Conservation (phyloP, 2,113 vertebrate species). For the Anser cygnoides region DNA sequence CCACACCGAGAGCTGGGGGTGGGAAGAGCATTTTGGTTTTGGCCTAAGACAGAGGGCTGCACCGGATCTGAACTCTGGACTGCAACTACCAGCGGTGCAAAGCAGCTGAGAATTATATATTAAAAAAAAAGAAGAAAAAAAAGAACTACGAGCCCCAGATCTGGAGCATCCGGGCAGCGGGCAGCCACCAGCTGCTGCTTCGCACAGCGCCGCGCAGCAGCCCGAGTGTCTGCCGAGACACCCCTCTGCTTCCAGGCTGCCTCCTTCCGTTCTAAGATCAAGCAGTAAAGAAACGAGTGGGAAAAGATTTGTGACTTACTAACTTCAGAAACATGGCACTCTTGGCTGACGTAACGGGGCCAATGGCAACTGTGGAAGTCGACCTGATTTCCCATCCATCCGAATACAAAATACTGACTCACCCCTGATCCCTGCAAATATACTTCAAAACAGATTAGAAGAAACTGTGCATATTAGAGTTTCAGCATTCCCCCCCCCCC, state of each 20-base stretch:
- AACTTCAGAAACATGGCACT: slow-evolving; percentile 32
- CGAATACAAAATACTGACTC: slow-evolving; percentile 61
- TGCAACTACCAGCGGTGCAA: neutral
- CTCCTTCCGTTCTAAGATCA: neutral
- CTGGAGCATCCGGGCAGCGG: neutral
- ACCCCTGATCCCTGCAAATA: slow-evolving; percentile 68
- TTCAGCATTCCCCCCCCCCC: neutral
- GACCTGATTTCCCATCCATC: slow-evolving; percentile 35
- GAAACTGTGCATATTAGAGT: slow-evolving; percentile 60
- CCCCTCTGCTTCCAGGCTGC: neutral
- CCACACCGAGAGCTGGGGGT: neutral
- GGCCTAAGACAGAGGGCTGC: slow-evolving; percentile 16
- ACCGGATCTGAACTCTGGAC: neutral
- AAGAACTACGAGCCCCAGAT: neutral
- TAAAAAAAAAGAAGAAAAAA: neutral
- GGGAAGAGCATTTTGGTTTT: slow-evolving; percentile 36
- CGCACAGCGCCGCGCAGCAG: neutral
- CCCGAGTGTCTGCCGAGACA: neutral
- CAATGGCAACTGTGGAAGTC: slow-evolving; percentile 57
- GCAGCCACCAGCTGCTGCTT: neutral
- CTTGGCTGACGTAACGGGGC: neutral
- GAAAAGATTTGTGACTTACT: neutral
- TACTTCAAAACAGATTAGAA: slow-evolving; percentile 66
- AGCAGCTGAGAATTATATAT: neutral
- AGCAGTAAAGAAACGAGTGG: neutral